phyloP scores from a whole-genome alignment of 2,888 invertebrate species.

The Pomacea canaliculata region DNA sequence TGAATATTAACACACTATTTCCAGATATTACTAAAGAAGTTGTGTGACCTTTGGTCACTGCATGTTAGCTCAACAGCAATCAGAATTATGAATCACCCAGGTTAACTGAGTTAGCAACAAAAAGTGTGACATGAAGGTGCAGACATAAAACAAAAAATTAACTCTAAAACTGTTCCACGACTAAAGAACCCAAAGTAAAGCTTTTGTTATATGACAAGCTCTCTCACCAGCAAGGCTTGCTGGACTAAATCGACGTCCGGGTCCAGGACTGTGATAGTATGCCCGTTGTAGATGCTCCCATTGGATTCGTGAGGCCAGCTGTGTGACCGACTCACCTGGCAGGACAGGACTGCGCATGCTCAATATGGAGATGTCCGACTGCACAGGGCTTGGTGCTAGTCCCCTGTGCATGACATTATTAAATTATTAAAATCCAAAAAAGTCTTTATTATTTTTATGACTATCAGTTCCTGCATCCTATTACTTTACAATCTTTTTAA shows the following conservation, averaged over 20 bases:
- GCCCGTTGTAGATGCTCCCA: constrained; percentile 63
- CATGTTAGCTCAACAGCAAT: too few relatives aligned
- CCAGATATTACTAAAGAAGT: too few relatives aligned
- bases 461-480: background rate
- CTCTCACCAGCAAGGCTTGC: constrained; percentile 54
- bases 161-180: too few relatives aligned
- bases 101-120: too few relatives aligned
- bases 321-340: constrained; percentile 59
- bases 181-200: too few relatives aligned
- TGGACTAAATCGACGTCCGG: constrained; percentile 57
- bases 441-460: background rate
- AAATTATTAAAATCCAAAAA: background rate
- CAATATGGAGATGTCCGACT: constrained; percentile 61
- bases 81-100: too few relatives aligned
- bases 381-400: constrained; percentile 57
- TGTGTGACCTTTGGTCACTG: too few relatives aligned
- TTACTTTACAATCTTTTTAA: background rate
- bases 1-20: too few relatives aligned
- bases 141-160: too few relatives aligned
- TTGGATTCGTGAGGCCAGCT: constrained; percentile 65
- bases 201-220: too few relatives aligned
- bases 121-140: too few relatives aligned
- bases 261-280: constrained; percentile 22
- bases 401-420: constrained; percentile 31
- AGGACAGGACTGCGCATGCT: constrained; percentile 57